Base-by-base conservation (phyloP, 2,888 invertebrate species). In the Oligia latruncula region DNA sequence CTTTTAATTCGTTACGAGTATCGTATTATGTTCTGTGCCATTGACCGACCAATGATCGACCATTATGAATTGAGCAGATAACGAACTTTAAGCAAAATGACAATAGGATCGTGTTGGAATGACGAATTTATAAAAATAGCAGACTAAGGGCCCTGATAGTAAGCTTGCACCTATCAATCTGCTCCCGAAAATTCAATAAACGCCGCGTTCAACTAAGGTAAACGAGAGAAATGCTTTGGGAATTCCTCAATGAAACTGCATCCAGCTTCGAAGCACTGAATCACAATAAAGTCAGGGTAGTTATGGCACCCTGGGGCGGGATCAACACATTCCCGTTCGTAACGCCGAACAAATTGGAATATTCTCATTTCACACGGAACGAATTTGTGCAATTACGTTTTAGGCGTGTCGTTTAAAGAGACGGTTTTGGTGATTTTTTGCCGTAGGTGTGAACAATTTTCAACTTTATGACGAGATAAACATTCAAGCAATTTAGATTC, bases 281-380 rank as follows among this genome's bases (percentile, higher is more conserved):
- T 91, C 88, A 90, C 90, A 89, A 90, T 90, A 90, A 88, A 87
- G 80, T 72, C 72, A 74, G 78, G 62, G 83, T 81, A 80, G 89
- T 87, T 86, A 91, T 79, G 82, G 80, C 83, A 70, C 86, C 80
- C 86, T 9, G 23, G 88, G 88, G 82, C 46, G 85, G 77, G 77
- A 86, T 86, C 81, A 82, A 84, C 87, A 83, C 89, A 85, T 82
- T 79, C 80, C 74, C 80, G 82, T 83, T 81, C 75, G 86, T 87
- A 88, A 89, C 83, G 78, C 73, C 73, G 79, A 86, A 87, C 82
- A 87, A 88, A 88, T 88, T 87, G 87, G 84, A 86, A 88, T 87
- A 86, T 83, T 82, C 81, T 82, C 82, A 88, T 88, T 84, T 71
- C 70, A 77, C 52, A 77, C 74, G 40, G 67, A 77, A 78, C 77